phyloP scores from a whole-genome alignment of 2,113 vertebrate genomes.

The Corydoras maculifer region DNA sequence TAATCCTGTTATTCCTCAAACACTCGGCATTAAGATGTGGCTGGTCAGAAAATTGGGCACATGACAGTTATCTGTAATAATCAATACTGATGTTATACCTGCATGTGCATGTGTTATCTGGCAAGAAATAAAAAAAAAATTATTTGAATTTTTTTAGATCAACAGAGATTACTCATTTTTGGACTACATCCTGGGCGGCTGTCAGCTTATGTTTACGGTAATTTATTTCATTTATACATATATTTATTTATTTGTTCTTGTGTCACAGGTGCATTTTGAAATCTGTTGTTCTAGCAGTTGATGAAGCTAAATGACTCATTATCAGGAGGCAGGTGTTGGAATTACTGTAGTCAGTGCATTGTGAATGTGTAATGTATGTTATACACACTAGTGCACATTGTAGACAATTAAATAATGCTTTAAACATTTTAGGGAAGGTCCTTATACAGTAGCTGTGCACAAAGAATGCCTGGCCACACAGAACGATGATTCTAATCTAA shows the following conservation, averaged over 20 bases:
- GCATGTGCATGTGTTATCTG: neutral
- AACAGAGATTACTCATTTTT: constrained; percentile 90
- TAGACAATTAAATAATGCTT: too few species aligned
- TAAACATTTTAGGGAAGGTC: too few species aligned
- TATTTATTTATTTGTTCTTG: neutral
- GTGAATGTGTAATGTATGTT: too few species aligned
- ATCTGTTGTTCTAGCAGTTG: too few species aligned
- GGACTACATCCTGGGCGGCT: constrained; percentile 96
- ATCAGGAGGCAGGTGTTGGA: too few species aligned
- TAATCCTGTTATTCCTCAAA: constrained; percentile 22
- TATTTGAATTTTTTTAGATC: constrained; percentile 65
- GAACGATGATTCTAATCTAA: too few species aligned
- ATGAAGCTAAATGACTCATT: too few species aligned
- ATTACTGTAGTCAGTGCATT: too few species aligned
- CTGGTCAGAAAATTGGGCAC: constrained; percentile 8
- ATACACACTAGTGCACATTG: too few species aligned
- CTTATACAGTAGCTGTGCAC: too few species aligned
- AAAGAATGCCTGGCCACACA: too few species aligned
- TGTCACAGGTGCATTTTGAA: too few species aligned
- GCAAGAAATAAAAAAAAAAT: neutral
- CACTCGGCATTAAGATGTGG: neutral
- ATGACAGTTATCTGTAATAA: constrained; percentile 20
- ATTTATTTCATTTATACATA: constrained; percentile 50
- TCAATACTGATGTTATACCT: constrained; percentile 7
- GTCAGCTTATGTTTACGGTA: constrained; percentile 97